phyloP scores from a whole-genome alignment of 1,140 invertebrate genomes.

The Melipona quadrifasciata region DNA sequence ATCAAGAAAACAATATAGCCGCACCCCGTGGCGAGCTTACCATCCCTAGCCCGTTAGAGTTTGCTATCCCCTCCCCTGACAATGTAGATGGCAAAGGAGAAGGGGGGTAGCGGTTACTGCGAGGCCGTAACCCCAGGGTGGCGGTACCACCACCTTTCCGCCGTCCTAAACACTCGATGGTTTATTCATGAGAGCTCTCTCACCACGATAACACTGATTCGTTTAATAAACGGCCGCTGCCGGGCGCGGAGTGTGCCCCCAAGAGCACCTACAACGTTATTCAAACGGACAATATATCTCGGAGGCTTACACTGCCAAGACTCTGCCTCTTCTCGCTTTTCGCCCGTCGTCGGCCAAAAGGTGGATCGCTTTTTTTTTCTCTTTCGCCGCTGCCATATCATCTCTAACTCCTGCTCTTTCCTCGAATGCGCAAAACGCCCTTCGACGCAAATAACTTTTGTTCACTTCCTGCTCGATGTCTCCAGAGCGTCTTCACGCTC shows the following conservation, averaged over 20 bases:
- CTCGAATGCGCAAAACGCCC: not conserved
- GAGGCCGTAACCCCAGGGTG: conserved; percentile 64
- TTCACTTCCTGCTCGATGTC: not conserved
- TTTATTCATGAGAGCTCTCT: conserved; percentile 80
- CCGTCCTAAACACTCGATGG: conserved; percentile 78
- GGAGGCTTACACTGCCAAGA: conserved; percentile 76
- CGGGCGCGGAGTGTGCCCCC: conserved; percentile 54
- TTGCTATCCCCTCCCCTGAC: conserved; percentile 36
- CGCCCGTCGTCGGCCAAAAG: conserved; percentile 17
- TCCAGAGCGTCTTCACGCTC: not conserved
- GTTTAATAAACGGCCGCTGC: conserved; percentile 78
- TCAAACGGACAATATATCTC: conserved; percentile 79
- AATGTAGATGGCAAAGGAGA: conserved; percentile 17
- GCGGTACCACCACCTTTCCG: conserved; percentile 63
- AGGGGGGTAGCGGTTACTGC: conserved; percentile 59
- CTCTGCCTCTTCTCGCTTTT: conserved; percentile 55
- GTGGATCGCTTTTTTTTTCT: conserved; percentile 50
- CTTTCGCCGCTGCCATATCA: not conserved
- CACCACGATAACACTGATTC: conserved; percentile 80
- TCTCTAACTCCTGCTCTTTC: not conserved
- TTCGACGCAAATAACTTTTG: conserved; percentile 34
- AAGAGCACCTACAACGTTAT: conserved; percentile 72
- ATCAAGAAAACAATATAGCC: conserved; percentile 81
- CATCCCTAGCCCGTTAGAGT: conserved; percentile 59
- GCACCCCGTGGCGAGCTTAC: conserved; percentile 76